Base-by-base conservation (phyloP, 2,797 vertebrate species). In the Centroberyx gerrardi region DNA sequence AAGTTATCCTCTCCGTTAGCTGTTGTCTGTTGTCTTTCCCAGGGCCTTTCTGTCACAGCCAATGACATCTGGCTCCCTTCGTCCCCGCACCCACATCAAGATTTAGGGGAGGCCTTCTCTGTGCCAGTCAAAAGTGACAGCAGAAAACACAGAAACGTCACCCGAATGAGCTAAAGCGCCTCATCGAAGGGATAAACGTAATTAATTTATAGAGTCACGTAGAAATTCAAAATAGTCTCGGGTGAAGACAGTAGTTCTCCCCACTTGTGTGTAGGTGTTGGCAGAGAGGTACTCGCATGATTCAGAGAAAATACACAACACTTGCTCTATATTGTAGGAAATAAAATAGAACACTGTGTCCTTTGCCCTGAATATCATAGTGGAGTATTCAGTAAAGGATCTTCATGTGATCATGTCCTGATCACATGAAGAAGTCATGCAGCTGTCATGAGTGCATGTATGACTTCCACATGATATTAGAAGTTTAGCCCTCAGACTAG, bases 221-320 rank as follows among this genome's bases (percentile, higher is more conserved):
- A 67, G 69, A 80, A 87, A 88, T 63, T 82, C 86, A 74, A 87
- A 83, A 82, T 79, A 73, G 68, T 82, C 80, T 80, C 80, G 83
- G 64, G 62, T 88, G 84, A 85, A 88, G 87, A 88, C 87, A 85
- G 88, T 74, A 55, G 84, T 89, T 86, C 78, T 81, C 83, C 78
- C 58, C 62, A 40, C 74, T 85, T 44, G 64, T 83, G 90, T 90
- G 92, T 92, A 92, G 91, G 90, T 91, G 91, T 91, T 90, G 90
- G 87, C 83, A 88, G 77, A 80, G 82, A 87, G 76, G 76, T 78
- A 78, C 58, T 82, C 51, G 77, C 78, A 86, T 92, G 91, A 92
- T 89, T 93, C 89, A 92, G 72, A 85, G 90, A 89, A 87, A 88
- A 88, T 53, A 85, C 80, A 86, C 82, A 88, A 85, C 88, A 88